Percentiles rank a stretch among this genome's conserved stretches.
These are phyloP conservation scores for Papilio protenor DNA, from an alignment of 2,888 invertebrate species.

Conservation along the genomic window DNA sequence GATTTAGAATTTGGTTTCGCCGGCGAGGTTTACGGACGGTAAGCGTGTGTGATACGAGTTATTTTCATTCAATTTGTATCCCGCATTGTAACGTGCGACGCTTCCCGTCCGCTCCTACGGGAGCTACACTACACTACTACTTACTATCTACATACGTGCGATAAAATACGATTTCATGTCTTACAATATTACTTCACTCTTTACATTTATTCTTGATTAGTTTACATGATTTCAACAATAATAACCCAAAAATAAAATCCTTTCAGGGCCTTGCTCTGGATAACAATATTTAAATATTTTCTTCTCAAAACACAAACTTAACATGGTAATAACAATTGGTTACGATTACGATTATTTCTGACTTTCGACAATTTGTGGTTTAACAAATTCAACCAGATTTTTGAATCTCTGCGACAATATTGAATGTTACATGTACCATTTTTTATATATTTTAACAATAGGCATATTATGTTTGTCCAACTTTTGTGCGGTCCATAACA, in stretches of 20 bases:
- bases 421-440: not conserved
- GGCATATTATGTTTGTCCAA: not conserved
- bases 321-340: conserved; percentile 47
- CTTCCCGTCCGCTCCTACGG: conserved; percentile 57
- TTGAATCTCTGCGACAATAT: not conserved
- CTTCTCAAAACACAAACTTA: conserved; percentile 50
- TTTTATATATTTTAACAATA: not conserved
- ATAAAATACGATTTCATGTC: conserved; percentile 73
- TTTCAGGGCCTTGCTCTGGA: conserved; percentile 54
- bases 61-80: conserved; percentile 34
- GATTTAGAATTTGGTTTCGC: conserved; percentile 83
- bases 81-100: conserved; percentile 39
- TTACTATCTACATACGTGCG: conserved; percentile 80
- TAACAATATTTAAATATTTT: conserved; percentile 50
- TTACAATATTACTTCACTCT: conserved; percentile 60
- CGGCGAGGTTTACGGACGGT: conserved; percentile 63
- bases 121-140: conserved; percentile 72
- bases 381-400: conserved; percentile 22
- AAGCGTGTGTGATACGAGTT: conserved; percentile 43
- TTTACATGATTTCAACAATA: conserved; percentile 58
- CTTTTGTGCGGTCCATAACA: not conserved
- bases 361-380: conserved; percentile 37
- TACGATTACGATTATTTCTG: conserved; percentile 23
- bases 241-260: conserved; percentile 51
- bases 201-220: conserved; percentile 56